Percentiles rank a stretch among this genome's conserved stretches.
Conservation (phyloP, 2,113 vertebrate species). For the Ochotona princeps region DNA sequence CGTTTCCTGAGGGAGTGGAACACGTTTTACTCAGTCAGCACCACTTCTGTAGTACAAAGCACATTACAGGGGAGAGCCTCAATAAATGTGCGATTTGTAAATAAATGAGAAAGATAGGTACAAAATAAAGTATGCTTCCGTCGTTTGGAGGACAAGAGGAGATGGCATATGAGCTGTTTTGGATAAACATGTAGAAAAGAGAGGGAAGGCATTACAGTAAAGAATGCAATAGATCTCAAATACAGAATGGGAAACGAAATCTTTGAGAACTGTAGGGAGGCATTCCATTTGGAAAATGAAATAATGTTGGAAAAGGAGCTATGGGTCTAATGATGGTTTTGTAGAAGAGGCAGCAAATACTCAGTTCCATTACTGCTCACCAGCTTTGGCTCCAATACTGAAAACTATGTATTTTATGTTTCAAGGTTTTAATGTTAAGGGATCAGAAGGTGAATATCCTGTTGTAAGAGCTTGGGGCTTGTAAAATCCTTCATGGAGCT, state of each 20-base stretch:
- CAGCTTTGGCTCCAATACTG: background rate
- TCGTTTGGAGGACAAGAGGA: background rate
- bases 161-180: background rate
- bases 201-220: fast-evolving
- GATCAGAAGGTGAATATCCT: background rate
- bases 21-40: background rate
- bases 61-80: background rate
- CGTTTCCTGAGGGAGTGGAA: background rate
- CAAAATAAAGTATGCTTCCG: too few relatives aligned
- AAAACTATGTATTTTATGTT: background rate
- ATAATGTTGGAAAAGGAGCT: background rate
- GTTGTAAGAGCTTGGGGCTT: background rate
- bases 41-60: background rate
- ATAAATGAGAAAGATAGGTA: background rate
- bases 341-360: background rate
- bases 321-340: background rate
- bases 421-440: background rate
- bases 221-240: background rate
- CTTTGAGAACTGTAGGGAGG: background rate
- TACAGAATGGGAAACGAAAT: background rate
- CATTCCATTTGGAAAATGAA: background rate
- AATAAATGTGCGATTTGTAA: background rate
- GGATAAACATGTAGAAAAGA: background rate
- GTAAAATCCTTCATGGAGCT: background rate
- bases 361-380: background rate